Evolutionary conservation across 2,888 invertebrate genomes (phyloP).

Genomic region (Microplitis deprimator): DNA sequence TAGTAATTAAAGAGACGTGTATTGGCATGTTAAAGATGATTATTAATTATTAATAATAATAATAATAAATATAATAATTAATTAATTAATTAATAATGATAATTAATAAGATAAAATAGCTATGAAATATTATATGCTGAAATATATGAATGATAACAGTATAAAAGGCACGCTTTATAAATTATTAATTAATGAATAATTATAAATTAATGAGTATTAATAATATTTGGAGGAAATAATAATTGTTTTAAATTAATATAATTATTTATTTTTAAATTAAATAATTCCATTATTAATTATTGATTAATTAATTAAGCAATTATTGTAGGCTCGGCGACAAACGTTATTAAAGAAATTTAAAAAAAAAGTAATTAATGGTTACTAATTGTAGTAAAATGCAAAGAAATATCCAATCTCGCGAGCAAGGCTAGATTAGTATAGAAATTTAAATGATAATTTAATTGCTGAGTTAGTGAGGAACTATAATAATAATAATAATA

Average conservation of each 20-base stretch:
- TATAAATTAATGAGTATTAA: constrained; percentile 28
- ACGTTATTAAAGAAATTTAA: constrained; percentile 56
- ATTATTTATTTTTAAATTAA: constrained; percentile 35
- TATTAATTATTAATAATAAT: constrained; percentile 40
- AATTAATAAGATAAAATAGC: constrained; percentile 44
- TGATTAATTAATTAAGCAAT: constrained; percentile 18
- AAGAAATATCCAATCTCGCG: constrained; percentile 48
- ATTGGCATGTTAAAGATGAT: constrained; percentile 50
- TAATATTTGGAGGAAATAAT: constrained; percentile 2
- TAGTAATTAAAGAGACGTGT: constrained; percentile 41
- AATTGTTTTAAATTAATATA: constrained; percentile 37
- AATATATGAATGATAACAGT: constrained; percentile 50
- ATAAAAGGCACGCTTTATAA: constrained; percentile 47
- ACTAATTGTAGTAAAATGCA: constrained; percentile 11
- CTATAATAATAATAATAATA: constrained; percentile 29
- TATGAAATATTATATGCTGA: constrained; percentile 48
- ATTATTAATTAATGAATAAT: constrained; percentile 34
- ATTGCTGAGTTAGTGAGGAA: constrained; percentile 18
- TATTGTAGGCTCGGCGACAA: constrained; percentile 52
- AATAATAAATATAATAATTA: constrained; percentile 38
- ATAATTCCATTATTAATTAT: constrained; percentile 14
- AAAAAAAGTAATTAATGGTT: constrained; percentile 40
- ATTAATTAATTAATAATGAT: constrained; percentile 48
- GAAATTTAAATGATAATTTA: constrained; percentile 41
- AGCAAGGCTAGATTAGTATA: constrained; percentile 70